Percentiles rank a stretch among this genome's conserved stretches.
Conservation (phyloP, 2,797 vertebrate genomes). For the Apodemus agrarius region DNA sequence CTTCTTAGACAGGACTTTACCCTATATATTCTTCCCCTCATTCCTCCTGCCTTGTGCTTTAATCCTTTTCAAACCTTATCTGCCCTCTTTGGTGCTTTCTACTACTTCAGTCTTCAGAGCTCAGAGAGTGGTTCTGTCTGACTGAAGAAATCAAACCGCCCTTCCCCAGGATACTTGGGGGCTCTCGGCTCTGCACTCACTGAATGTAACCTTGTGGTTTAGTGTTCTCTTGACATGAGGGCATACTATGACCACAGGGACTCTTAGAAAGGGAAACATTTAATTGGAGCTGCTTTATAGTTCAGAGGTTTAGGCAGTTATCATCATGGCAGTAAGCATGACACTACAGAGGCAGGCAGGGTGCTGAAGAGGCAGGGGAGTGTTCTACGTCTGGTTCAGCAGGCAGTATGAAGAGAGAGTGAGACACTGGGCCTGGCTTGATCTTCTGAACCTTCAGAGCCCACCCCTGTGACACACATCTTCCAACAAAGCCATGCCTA, state of each 20-base stretch:
- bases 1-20: background rate
- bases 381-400: background rate
- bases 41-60: background rate
- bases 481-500: background rate
- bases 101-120: background rate
- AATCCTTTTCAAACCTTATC: background rate
- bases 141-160: background rate
- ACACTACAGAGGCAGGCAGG: background rate
- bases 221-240: background rate
- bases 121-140: background rate
- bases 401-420: background rate
- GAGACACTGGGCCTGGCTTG: background rate
- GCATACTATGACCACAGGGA: background rate
- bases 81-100: background rate
- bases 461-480: background rate
- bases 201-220: background rate
- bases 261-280: background rate
- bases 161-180: background rate
- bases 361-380: background rate
- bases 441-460: background rate
- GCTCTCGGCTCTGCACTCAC: background rate
- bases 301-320: background rate
- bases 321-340: background rate
- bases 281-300: background rate
- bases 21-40: background rate